Base-by-base conservation (phyloP, 2,888 invertebrate species). In the Xiphydria camelus region DNA sequence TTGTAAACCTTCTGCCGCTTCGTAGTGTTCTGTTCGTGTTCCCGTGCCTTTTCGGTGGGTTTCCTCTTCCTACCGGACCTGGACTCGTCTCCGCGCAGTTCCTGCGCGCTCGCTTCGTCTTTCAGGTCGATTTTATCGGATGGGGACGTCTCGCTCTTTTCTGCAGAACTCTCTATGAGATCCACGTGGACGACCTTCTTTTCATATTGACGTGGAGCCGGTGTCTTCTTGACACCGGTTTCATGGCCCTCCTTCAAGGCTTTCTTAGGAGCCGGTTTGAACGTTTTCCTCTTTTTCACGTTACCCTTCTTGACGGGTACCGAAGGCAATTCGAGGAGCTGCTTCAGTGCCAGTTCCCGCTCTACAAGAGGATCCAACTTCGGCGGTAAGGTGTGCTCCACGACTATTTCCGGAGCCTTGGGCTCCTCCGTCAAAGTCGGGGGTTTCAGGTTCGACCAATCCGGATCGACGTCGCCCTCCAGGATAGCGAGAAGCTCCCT, bases 401-500 rank as follows among this genome's bases (percentile, higher is more conserved):
- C 51, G 47, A 10, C 53, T 45, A 47, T 51, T 17, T 42, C 45
- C 4, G 59, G 44, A 3, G 41, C 47, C 17, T 53, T 63, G 4
- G 44, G 47, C 20, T 57, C 60, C 14, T 54, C 56, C 3, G 39
- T 18, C 41, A 32, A 3, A 26, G 50, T 53, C 9, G 67, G 68
- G 2, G 68, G 57, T 41, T 72, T 69, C 5, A 75, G 56, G 45
- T 75, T 70, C 0, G 74, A 70, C 74, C 75, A 76, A 36, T 76
- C 75, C 2, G 73, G 74, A 54, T 78, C 80, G 4, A 75, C 79
- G 29, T 81, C 80, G 20, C 82, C 82, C 64, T 83, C 82, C 10
- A 83, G 65, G 54, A 83, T 81, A 1, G 81, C 81, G 9, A 82
- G 61, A 17, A 83, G 62, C 54, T 82, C 82, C 10, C 79, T 79